These are phyloP conservation scores for Pseudoatta argentina DNA, from an alignment of 1,140 invertebrate species.

Conservation along the genomic window DNA sequence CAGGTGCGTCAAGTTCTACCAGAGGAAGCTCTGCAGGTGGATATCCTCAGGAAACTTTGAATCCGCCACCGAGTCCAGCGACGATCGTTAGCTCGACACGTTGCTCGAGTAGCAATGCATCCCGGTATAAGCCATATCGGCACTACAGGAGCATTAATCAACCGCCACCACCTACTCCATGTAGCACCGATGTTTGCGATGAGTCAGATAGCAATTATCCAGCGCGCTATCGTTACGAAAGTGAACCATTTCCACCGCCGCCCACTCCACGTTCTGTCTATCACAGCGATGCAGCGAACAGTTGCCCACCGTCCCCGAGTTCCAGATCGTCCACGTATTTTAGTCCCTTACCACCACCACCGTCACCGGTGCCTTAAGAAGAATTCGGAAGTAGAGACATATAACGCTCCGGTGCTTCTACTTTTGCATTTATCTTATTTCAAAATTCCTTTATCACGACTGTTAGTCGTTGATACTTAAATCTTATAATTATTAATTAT, in stretches of 20 bases:
- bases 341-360: conserved; percentile 90
- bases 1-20: conserved; percentile 92
- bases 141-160: conserved; percentile 93
- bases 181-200: conserved; percentile 97
- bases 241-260: conserved; percentile 93
- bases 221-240: conserved; percentile 88
- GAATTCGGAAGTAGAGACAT: background rate
- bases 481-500: background rate
- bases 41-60: conserved; percentile 94
- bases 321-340: conserved; percentile 92
- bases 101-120: conserved; percentile 87
- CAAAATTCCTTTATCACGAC: background rate
- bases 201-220: conserved; percentile 93
- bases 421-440: conserved; percentile 33
- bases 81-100: conserved; percentile 89
- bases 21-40: conserved; percentile 86
- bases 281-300: conserved; percentile 88
- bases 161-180: conserved; percentile 97
- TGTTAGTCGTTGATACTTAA: background rate
- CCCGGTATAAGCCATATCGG: conserved; percentile 89
- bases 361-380: conserved; percentile 89
- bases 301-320: conserved; percentile 92
- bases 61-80: conserved; percentile 96
- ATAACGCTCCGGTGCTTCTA: background rate
- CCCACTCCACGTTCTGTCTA: conserved; percentile 94